phyloP scores from a whole-genome alignment of 2,797 vertebrate genomes.

The Gallirallus australis region DNA sequence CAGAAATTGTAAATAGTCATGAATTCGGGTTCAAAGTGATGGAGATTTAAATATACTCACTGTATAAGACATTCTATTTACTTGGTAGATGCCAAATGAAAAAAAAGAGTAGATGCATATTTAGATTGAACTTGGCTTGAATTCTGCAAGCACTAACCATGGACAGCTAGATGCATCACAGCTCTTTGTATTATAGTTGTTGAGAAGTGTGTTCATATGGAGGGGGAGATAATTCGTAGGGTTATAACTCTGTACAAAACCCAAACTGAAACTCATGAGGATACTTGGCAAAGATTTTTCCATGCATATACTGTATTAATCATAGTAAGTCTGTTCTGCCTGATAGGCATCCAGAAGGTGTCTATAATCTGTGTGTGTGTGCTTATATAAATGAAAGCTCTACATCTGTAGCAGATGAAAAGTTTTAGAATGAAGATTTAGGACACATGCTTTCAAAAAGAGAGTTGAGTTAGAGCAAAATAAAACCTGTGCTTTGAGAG shows the following conservation, averaged over 20 bases:
- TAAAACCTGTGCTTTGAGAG: neutral
- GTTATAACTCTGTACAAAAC: neutral
- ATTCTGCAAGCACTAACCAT: neutral
- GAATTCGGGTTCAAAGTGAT: neutral
- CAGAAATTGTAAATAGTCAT: neutral
- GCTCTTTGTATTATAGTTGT: neutral
- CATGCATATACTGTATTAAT: neutral
- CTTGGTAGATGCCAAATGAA: neutral
- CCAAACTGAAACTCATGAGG: neutral
- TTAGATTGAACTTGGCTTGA: neutral
- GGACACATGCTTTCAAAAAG: neutral
- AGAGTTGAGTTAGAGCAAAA: neutral
- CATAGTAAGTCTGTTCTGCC: neutral
- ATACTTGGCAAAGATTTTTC: neutral
- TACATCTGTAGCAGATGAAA: neutral
- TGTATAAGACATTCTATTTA: neutral
- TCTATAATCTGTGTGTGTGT: neutral
- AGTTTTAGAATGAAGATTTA: neutral
- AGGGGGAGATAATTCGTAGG: neutral
- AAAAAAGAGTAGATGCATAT: neutral
- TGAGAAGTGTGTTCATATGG: neutral
- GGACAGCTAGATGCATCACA: neutral
- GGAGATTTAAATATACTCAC: neutral
- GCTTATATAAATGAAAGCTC: neutral
- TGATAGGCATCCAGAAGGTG: neutral